A percentile compares a stretch with the other conserved stretches of the same genome.
Evolutionary conservation across 2,888 invertebrate species (phyloP).

Genomic region (Neoitamus cyanurus): DNA sequence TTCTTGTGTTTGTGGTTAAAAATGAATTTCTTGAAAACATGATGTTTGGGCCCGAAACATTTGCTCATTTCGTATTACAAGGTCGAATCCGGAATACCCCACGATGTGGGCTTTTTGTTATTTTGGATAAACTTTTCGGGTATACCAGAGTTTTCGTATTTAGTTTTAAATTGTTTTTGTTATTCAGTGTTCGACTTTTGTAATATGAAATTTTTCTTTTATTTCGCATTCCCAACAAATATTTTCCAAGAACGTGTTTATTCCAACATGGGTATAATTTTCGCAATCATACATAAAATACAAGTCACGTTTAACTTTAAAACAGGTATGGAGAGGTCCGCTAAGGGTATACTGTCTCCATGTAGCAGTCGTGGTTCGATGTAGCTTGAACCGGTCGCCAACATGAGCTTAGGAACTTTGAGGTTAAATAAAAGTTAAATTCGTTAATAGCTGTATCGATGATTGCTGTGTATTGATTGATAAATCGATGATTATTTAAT

Average conservation of each 20-base stretch:
- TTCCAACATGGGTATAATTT: neutral
- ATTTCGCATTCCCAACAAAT: neutral
- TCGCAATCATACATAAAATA: neutral
- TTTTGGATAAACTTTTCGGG: neutral
- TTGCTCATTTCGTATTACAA: neutral
- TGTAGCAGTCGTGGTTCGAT: too few relatives aligned
- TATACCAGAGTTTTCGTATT: neutral
- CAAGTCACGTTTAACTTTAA: neutral
- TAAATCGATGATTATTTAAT: too few relatives aligned
- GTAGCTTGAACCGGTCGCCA: too few relatives aligned
- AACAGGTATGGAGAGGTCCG: too few relatives aligned
- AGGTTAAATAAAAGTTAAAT: too few relatives aligned
- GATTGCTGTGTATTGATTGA: too few relatives aligned
- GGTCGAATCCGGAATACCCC: neutral
- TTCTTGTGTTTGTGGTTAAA: neutral
- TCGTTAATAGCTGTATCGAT: too few relatives aligned
- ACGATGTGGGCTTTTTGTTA: neutral
- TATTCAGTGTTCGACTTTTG: neutral
- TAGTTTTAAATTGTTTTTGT: neutral
- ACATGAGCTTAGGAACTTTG: too few relatives aligned
- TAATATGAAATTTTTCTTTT: neutral
- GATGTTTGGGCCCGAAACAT: neutral
- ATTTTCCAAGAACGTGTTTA: neutral
- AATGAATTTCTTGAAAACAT: neutral
- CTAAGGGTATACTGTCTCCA: too few relatives aligned